Evolutionary conservation across 1,140 invertebrate genomes (phyloP), one percentile per base, ranked within the genome.

Genomic region (Drosophila bipectinata): DNA sequence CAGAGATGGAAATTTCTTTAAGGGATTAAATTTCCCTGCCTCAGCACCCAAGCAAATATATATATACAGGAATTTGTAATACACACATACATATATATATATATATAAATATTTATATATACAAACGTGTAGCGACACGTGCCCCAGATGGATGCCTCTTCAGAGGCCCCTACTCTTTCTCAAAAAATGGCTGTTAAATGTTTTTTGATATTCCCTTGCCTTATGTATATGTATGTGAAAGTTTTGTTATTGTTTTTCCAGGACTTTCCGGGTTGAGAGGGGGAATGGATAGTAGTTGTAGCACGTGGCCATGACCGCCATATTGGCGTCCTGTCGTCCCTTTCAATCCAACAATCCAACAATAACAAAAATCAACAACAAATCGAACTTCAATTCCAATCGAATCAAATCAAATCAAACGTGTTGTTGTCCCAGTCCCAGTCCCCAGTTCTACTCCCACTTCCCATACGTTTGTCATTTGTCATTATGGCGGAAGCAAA

Each of bases 281-380:
- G 3, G n/a, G 15, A n/a, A 26, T 12, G 32, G 15, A 37, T 34
- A 26, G 24, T 24, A 12, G n/a, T 9, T 10, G 6, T 28, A 67
- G 71, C 77, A 85, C 82, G 64, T 84, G 81, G 73, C 74, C 64
- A 61, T 82, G 74, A 81, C 78, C 74, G 52, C 6, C 74, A 45
- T 66, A 47, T 55, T 63, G 28, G 37, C 39, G 41, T 39, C 37
- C 37, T 53, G 48, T 32, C 39, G 21, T 21, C 21, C 49, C 18
- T 8, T 45, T 48, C 39, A 5, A 21, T 45, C 44, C 26, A 45
- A 67, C 14, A 15, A 34, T 49, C n/a, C 21, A 15, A 45, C 15
- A 47, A 18, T 24, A 30, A 49, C 21, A 52, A 18, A 52, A 68
- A 68, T 68, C 66, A 56, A 56, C 63, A 49, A 24, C 41, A 69